Base-by-base conservation (phyloP, 2,113 vertebrate species). In the Ranitomeya variabilis region DNA sequence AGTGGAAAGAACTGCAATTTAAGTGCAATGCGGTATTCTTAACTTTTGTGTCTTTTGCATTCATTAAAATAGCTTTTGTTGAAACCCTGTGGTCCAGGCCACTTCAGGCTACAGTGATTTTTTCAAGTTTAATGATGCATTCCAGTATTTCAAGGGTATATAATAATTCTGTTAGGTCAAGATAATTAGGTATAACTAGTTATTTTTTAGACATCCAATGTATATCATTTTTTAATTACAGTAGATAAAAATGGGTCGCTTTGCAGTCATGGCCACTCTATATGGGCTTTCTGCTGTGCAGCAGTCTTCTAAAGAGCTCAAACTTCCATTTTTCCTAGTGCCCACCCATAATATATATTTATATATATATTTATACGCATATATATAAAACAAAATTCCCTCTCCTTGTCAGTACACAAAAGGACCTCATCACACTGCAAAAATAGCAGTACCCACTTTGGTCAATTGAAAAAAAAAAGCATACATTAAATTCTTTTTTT, bases 361-460 rank as follows among this genome's bases (percentile, higher is more conserved):
- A 91, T 93, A 93, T 93, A 93, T 94, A 94, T 91, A 87, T 94
- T 90, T 95, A 94, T 94, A 91, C 94, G 55, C 57, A 93, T 92
- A 93, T 94, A 94, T 91, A 89, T 93, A 91, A 95, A 94, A 91
- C 94, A 94, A 94, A 95, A 95, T 93, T 95, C 94, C 94, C 94
- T 96, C 93, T 95, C 95, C 95, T 92, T 96, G 94, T 95, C 93
- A 94, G 95, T 96, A 97, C 94, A 96, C 93, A 96, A 96, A 96
- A 97, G 96, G 96, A 98, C 97, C 97, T 97, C 95, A 97, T 97
- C 96, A 96, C 94, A 96, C 97, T 99, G 98, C 97, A 97, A 96
- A 97, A 97, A 97, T 96, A 97, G 97, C 98, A 98, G 97, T 97
- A 96, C 96, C 97, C 97, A 97, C 97, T 99, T 99, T 98, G 98